Percentiles rank a stretch among this genome's conserved stretches.
Evolutionary conservation across 2,113 vertebrate genomes (phyloP).

Genomic region (Perca schrenkii): DNA sequence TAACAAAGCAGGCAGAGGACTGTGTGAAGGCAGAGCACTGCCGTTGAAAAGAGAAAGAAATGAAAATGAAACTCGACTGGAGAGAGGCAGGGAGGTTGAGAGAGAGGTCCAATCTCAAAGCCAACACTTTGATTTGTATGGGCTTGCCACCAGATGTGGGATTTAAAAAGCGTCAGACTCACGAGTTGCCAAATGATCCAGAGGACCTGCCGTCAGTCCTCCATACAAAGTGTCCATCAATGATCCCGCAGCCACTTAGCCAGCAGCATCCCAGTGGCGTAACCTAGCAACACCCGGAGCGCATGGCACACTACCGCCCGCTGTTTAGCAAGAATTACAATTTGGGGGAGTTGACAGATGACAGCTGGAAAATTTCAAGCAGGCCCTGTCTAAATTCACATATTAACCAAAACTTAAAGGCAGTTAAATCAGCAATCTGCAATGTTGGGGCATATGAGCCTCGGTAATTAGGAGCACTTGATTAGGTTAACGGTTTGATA

Average conservation of each 20-base stretch:
- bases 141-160: conserved; percentile 69
- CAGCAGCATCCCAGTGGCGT: conserved; percentile 64
- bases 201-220: conserved; percentile 70
- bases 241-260: conserved; percentile 73
- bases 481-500: conserved; percentile 20
- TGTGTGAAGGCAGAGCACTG: conserved; percentile 3
- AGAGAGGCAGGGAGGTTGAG: conserved; percentile 48
- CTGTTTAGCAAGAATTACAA: conserved; percentile 72
- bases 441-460: conserved; percentile 23
- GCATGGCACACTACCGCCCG: conserved; percentile 48
- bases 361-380: conserved; percentile 62
- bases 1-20: conserved; percentile 61
- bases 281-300: conserved; percentile 78
- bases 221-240: conserved; percentile 50
- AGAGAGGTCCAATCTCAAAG: conserved; percentile 59
- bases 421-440: conserved; percentile 57
- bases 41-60: conserved; percentile 39
- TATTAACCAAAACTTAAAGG: conserved; percentile 43
- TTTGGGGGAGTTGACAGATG: conserved; percentile 69
- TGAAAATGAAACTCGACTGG: conserved; percentile 60
- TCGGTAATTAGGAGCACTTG: conserved; percentile 34
- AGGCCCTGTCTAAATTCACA: conserved; percentile 32
- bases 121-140: conserved; percentile 66
- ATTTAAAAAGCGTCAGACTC: conserved; percentile 65
- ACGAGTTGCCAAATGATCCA: conserved; percentile 68